phyloP scores from a whole-genome alignment of 2,113 vertebrate species.

The Psittacara wagleri region DNA sequence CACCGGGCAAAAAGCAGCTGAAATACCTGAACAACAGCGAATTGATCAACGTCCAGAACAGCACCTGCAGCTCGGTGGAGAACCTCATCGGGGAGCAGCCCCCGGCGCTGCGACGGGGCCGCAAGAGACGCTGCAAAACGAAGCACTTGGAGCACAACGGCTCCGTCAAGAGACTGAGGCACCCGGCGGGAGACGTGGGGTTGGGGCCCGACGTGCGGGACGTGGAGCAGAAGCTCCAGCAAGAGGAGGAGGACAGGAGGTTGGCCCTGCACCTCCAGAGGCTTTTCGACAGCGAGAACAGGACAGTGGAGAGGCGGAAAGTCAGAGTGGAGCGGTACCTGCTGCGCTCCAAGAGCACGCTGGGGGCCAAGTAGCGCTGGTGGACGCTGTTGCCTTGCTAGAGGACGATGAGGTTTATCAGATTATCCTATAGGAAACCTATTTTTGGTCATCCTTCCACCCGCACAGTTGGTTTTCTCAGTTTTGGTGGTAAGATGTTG shows the following conservation, averaged over 20 bases:
- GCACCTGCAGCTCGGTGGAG: slow-evolving; percentile 33
- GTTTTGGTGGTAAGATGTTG: slow-evolving; percentile 38
- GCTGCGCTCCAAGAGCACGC: slow-evolving; percentile 85
- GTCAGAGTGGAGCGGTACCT: slow-evolving; percentile 82
- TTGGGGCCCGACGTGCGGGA: slow-evolving; percentile 38
- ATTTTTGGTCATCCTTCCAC: slow-evolving; percentile 21
- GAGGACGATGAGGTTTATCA: not conserved
- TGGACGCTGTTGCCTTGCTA: slow-evolving; percentile 32
- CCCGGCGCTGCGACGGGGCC: slow-evolving; percentile 77
- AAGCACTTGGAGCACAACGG: slow-evolving; percentile 86
- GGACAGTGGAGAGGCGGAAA: slow-evolving; percentile 72
- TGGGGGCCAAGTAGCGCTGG: slow-evolving; percentile 73
- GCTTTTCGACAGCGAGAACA: slow-evolving; percentile 83
- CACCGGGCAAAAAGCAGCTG: slow-evolving; percentile 45
- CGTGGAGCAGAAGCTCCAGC: slow-evolving; percentile 72
- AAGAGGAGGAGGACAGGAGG: slow-evolving; percentile 83
- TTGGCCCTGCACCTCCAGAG: slow-evolving; percentile 87
- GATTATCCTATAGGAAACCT: slow-evolving; percentile 32
- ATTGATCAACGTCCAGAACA: slow-evolving; percentile 54
- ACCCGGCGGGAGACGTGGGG: slow-evolving; percentile 24
- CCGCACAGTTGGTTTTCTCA: not conserved
- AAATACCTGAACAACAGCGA: slow-evolving; percentile 64
- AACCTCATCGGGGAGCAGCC: slow-evolving; percentile 34
- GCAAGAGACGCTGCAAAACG: slow-evolving; percentile 88
- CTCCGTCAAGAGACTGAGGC: slow-evolving; percentile 75